Evolutionary conservation across 1,140 invertebrate genomes (phyloP).

Genomic region (Homarus americanus): DNA sequence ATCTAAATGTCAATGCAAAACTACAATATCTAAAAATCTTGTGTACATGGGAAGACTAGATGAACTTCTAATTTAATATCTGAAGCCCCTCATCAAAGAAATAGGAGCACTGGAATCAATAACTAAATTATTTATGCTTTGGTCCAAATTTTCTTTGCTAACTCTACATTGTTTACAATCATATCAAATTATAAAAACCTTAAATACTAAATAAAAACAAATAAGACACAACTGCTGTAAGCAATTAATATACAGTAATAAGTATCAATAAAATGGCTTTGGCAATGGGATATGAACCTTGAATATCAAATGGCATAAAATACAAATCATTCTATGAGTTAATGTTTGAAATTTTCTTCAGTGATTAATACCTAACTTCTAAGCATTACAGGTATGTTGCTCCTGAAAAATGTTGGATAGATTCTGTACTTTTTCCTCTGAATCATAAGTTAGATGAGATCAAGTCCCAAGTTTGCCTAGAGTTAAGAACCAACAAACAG

Average conservation of each 20-base stretch:
- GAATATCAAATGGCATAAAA: conserved; percentile 1
- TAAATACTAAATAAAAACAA: background rate
- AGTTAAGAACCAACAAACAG: background rate
- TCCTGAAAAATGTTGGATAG: background rate
- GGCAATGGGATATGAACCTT: background rate
- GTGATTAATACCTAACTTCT: background rate
- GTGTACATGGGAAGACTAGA: background rate
- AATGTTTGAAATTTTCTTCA: background rate
- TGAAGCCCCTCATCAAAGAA: background rate
- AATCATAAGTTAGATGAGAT: background rate
- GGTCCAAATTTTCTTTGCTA: background rate
- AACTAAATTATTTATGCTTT: background rate
- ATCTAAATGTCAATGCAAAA: background rate
- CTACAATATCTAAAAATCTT: background rate
- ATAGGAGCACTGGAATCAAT: background rate
- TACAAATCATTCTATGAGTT: background rate
- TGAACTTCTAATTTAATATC: background rate
- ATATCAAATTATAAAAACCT: background rate
- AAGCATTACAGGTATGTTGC: background rate
- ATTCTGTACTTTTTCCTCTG: background rate
- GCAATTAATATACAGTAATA: background rate
- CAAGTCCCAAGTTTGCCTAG: background rate
- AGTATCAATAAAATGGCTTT: background rate
- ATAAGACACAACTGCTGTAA: background rate
- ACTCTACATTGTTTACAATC: background rate